Base-by-base conservation (phyloP, 2,888 invertebrate species). In the Exephanes ischioxanthus region DNA sequence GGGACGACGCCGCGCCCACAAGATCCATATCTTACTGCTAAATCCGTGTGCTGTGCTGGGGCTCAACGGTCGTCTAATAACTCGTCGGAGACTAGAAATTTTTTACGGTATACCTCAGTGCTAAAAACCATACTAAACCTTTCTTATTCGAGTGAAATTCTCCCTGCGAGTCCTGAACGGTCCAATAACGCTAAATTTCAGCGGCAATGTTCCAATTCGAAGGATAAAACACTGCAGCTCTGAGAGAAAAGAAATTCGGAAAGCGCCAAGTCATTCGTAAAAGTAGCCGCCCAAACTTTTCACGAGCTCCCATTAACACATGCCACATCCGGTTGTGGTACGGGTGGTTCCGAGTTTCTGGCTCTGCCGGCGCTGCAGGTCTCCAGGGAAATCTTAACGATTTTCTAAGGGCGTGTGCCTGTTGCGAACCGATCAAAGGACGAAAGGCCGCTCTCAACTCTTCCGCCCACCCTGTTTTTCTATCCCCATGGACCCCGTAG, bases 321-420 rank as follows among this genome's bases (percentile, higher is more conserved):
- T 87, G 90, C 83, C 80, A 86, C 87, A 87, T 87, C 87, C 88
- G 88, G 88, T 80, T 33, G 84, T 89, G 85, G 88, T 88, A 83
- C 82, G 84, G 88, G 86, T 86, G 81, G 87, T 90, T 90, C 87
- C 89, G 87, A 87, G 67, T 70, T 84, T 82, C 55, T 75, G 75
- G 72, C 51, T 77, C 78, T 66, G 73, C 71, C 70, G 68, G 71
- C 53, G 58, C 26, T 19, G 14, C 22, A 45, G 61, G 67, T 80
- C 67, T 73, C 51, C 48, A 81, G 83, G 84, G 78, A 86, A 87
- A 86, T 72, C 80, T 75, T 71, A 80, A 82, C 80, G 77, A 71
- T 86, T 82, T 70, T 84, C 86, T 9, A 83, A 83, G 72, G 80
- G 76, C 71, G 84, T 68, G 76, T 66, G 66, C 11, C 16, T 26